A percentile compares a stretch with the other conserved stretches of the same genome.
Conservation (phyloP, 2,797 vertebrate species). For the Mus spretus region DNA sequence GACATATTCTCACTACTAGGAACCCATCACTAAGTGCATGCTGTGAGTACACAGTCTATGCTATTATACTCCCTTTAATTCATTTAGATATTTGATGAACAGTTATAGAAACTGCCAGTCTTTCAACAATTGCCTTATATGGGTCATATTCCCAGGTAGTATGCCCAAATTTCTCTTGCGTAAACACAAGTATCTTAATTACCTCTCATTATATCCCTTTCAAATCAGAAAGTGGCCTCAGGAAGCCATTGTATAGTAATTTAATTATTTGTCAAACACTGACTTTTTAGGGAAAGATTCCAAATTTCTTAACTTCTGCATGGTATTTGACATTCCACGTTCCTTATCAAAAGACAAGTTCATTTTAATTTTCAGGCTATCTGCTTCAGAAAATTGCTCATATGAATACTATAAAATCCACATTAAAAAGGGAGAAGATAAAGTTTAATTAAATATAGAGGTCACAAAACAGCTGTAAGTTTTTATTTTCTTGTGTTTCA, state of each 20-base stretch:
- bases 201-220: background rate
- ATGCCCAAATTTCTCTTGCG: background rate
- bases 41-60: background rate
- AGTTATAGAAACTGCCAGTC: background rate
- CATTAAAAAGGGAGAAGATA: background rate
- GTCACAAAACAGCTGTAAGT: background rate
- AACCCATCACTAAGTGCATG: background rate
- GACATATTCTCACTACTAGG: background rate
- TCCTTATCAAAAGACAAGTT: constrained; percentile 19
- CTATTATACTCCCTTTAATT: background rate
- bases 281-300: background rate
- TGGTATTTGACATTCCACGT: background rate
- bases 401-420: background rate
- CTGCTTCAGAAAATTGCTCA: background rate
- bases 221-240: background rate
- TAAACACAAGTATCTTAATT: background rate
- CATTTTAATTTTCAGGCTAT: background rate
- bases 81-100: background rate
- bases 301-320: background rate
- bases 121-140: background rate
- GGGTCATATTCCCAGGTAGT: background rate
- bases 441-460: background rate
- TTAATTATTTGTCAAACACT: constrained; percentile 1
- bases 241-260: background rate
- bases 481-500: background rate